A percentile compares a stretch with the other conserved stretches of the same genome.
Evolutionary conservation across 2,888 invertebrate species (phyloP).

Genomic region (Sphaeridia pumilis): DNA sequence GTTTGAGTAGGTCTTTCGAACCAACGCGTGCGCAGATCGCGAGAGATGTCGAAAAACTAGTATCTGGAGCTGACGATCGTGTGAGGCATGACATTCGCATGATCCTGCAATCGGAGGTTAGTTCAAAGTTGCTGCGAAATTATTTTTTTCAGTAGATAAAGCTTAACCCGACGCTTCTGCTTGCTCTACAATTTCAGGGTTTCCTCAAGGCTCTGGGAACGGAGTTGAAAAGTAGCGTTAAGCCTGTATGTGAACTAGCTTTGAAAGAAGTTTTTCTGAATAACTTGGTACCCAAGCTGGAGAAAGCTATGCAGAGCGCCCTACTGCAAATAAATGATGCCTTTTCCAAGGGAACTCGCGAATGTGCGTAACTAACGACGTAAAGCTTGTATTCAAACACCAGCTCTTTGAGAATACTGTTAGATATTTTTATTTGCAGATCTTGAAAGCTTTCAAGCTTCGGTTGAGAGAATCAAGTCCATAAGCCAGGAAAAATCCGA

Average conservation of each 20-base stretch:
- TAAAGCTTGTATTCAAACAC: neutral
- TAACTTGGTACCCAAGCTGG: constrained; percentile 71
- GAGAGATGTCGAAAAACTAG: constrained; percentile 58
- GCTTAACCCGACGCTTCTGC: no score
- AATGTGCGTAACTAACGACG: constrained; percentile 53
- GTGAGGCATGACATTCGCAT: constrained; percentile 69
- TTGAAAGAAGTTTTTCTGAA: constrained; percentile 66
- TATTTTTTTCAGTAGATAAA: no score
- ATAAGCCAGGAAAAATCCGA: constrained; percentile 21
- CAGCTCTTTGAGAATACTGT: neutral
- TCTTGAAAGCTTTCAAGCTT: constrained; percentile 24
- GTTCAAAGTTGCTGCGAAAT: no score
- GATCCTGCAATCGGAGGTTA: constrained; percentile 65
- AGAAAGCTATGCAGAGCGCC: constrained; percentile 72
- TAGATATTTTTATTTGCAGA: constrained; percentile 24
- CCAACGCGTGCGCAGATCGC: constrained; percentile 62
- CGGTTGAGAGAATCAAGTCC: constrained; percentile 18
- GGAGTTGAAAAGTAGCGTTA: constrained; percentile 56
- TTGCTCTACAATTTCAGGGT: constrained; percentile 43
- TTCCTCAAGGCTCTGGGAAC: constrained; percentile 62
- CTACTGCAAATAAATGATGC: constrained; percentile 79
- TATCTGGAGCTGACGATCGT: constrained; percentile 58
- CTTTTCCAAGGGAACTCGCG: constrained; percentile 76
- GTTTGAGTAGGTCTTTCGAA: constrained; percentile 57
- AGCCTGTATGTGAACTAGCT: constrained; percentile 59